Evolutionary conservation across 2,888 invertebrate species (phyloP).

Genomic region (Melanchra persicariae): DNA sequence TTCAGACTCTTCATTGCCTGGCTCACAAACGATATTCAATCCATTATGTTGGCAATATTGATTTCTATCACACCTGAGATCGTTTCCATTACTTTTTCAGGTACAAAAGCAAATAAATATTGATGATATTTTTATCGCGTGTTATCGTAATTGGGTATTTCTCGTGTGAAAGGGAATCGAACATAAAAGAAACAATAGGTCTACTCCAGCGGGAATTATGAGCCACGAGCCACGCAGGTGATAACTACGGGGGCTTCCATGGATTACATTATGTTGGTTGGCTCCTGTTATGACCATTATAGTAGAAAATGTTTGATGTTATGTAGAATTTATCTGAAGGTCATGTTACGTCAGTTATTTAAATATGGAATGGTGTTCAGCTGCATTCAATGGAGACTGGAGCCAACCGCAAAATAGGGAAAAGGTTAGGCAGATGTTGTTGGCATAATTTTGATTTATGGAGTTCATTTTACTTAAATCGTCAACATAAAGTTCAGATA

Average conservation of each 20-base stretch:
- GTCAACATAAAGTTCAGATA: too few species aligned
- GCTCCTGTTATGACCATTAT: background rate
- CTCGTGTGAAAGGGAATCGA: constrained; percentile 25
- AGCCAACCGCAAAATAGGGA: too few species aligned
- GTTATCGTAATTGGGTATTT: constrained; percentile 39
- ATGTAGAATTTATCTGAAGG: too few species aligned
- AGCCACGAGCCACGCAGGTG: background rate
- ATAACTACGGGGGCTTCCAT: background rate
- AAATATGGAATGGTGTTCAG: too few species aligned
- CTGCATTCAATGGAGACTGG: too few species aligned
- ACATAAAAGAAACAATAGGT: constrained; percentile 32
- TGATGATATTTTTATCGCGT: constrained; percentile 29
- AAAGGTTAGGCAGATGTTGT: too few species aligned
- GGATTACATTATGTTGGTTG: constrained; percentile 4
- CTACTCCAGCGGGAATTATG: constrained; percentile 9
- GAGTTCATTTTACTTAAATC: too few species aligned
- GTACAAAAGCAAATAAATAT: constrained; percentile 17
- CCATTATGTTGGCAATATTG: constrained; percentile 2
- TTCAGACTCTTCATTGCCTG: background rate
- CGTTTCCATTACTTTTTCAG: background rate
- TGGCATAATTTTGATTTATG: too few species aligned
- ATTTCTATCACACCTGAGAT: constrained; percentile 32
- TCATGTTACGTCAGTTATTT: too few species aligned
- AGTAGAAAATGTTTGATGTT: background rate
- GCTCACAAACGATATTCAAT: constrained; percentile 6